Base-by-base conservation (phyloP, 2,888 invertebrate genomes). In the Dryococelus australis region DNA sequence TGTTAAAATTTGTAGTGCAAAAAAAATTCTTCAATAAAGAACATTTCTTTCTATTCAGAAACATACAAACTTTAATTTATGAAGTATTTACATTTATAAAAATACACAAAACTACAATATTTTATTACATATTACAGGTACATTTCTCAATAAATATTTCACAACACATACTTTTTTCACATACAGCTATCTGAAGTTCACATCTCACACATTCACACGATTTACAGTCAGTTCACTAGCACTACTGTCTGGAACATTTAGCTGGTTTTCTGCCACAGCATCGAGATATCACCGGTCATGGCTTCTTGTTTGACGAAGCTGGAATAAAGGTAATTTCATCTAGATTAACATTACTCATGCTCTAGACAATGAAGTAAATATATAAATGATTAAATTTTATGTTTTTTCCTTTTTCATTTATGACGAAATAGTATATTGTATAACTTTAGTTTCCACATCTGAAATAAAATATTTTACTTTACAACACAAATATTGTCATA, bases 181-280 rank as follows among this genome's bases (percentile, higher is more conserved):
- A 65, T 65, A 65, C 65, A 65, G 65, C 65, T 65, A 65, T 65
- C 65, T 65, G 65, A 65, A 65, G 65, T 65, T 65, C 65, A 65
- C 20, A 65, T 24, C 65, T n/a, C n/a, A 24, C n/a, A 65, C 65
- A 65, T 24, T 65, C 65, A 65, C 65, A 65, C 65, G 24, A n/a
- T 65, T 65, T 65, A 65, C 65, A 65, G 20, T 65, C 65, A 8
- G n/a, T 65, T 24, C 65, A 65, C 65, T 65, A 65, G n/a, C 65
- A 65, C n/a, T 8, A 65, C 65, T 16, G 65, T 20, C 20, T 65
- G 65, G 65, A 47, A n/a, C 65, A 65, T 20, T 24, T 16, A 0
- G 65, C 20, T 16, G 20, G 13, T 65, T 6, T 65, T 24, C n/a
- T 65, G 65, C 65, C 2, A 20, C 65, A 24, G 65, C n/a, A 65